phyloP scores from a whole-genome alignment of 2,113 vertebrate genomes.

The Ochotona curzoniae region DNA sequence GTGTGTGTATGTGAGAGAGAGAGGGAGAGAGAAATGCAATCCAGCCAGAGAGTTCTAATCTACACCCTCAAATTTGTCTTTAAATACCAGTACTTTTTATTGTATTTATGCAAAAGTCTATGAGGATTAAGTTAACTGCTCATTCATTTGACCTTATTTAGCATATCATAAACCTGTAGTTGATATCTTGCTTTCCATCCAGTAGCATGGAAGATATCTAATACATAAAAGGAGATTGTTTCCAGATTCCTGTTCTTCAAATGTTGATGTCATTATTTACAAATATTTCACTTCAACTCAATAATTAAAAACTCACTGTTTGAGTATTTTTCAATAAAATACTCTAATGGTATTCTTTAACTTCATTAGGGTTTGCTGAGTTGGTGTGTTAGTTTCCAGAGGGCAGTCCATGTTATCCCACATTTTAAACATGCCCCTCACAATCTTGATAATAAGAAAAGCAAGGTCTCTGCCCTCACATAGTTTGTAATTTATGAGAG shows the following conservation, averaged over 20 bases:
- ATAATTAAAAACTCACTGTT: conserved; percentile 30
- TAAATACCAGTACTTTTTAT: conserved; percentile 9
- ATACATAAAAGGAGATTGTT: background rate
- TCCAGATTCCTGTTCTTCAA: background rate
- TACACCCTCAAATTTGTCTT: background rate
- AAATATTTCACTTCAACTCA: conserved; percentile 17
- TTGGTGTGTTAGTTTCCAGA: background rate
- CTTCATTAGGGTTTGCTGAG: background rate
- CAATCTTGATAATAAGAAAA: background rate
- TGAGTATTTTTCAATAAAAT: conserved; percentile 12
- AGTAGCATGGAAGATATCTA: background rate
- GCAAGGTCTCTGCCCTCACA: background rate
- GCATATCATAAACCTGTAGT: background rate
- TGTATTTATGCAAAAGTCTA: background rate
- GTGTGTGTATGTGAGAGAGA: background rate
- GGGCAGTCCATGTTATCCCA: background rate
- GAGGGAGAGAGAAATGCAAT: background rate
- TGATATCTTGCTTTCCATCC: background rate
- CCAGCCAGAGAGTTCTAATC: background rate
- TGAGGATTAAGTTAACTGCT: background rate
- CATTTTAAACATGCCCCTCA: background rate
- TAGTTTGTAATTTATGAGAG: background rate
- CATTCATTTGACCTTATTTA: background rate
- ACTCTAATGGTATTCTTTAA: background rate
- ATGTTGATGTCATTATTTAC: background rate